Evolutionary conservation across 2,113 vertebrate genomes (phyloP).

Genomic region (Taxidea taxus): DNA sequence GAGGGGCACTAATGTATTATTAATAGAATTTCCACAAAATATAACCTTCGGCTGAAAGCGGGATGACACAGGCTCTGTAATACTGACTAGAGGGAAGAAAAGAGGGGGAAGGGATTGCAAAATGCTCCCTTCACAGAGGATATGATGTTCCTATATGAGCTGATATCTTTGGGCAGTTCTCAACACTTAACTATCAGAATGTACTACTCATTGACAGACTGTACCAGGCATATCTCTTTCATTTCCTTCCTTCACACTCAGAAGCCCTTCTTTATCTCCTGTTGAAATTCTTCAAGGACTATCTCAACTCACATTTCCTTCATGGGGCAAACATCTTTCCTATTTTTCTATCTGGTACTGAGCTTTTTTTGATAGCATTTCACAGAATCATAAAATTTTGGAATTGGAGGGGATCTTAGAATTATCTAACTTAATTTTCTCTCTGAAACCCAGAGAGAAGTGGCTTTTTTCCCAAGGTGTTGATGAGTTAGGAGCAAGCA

Average conservation of each 20-base stretch:
- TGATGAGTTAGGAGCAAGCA: background rate
- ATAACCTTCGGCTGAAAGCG: background rate
- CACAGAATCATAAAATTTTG: constrained; percentile 28
- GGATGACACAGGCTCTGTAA: background rate
- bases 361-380: background rate
- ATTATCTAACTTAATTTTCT: constrained; percentile 27
- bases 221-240: background rate
- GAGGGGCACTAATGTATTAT: background rate
- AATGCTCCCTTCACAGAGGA: background rate
- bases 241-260: background rate
- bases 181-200: background rate
- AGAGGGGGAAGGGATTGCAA: background rate
- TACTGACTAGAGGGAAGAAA: background rate
- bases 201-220: background rate
- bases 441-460: constrained; percentile 1
- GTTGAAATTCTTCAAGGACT: constrained; percentile 27
- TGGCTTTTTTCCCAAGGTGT: background rate
- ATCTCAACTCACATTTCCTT: constrained; percentile 30
- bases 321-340: background rate
- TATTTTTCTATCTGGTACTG: background rate
- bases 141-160: background rate
- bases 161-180: background rate
- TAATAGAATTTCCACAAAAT: constrained; percentile 24
- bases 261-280: background rate
- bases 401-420: background rate